Conservation (phyloP, 2,797 vertebrate genomes). For the Cossypha niveicapilla region DNA sequence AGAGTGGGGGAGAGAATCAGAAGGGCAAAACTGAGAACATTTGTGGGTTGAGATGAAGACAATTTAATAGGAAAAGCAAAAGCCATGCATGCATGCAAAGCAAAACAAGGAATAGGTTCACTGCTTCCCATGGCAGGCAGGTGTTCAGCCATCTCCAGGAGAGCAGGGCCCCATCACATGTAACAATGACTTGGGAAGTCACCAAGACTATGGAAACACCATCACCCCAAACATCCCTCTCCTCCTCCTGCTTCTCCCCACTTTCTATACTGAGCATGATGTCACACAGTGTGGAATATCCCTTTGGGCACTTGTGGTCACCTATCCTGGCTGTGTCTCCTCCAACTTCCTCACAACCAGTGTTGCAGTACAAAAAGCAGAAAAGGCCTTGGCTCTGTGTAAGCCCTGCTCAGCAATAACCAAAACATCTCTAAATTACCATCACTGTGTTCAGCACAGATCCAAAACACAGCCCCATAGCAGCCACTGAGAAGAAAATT, state of each 20-base stretch:
- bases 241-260: background rate
- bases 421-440: background rate
- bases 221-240: background rate
- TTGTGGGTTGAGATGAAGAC: background rate
- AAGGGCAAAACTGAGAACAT: background rate
- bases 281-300: background rate
- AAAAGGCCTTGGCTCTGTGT: background rate
- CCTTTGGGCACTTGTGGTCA: fast-evolving
- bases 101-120: background rate
- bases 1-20: background rate
- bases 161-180: fast-evolving
- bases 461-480: background rate
- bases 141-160: background rate
- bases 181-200: fast-evolving
- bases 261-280: background rate
- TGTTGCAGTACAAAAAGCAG: background rate
- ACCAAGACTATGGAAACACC: background rate
- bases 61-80: background rate
- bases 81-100: background rate
- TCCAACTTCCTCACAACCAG: background rate
- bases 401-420: background rate
- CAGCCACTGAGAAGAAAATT: background rate
- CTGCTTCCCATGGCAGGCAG: background rate
- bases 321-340: background rate
- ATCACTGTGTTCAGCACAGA: background rate